phyloP scores from a whole-genome alignment of 2,113 vertebrate species.

The Caranx melampygus region DNA sequence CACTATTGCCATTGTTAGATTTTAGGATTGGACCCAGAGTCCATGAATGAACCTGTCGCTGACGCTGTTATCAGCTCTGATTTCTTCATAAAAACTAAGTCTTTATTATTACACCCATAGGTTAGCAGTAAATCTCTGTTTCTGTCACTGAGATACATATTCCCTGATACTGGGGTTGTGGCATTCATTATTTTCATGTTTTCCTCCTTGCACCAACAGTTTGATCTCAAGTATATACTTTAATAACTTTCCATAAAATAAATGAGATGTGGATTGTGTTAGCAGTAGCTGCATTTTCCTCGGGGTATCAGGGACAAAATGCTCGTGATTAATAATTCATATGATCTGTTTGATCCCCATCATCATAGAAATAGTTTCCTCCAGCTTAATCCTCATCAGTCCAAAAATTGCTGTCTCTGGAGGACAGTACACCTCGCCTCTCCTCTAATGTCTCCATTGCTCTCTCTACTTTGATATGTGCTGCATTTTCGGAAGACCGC shows the following conservation, averaged over 20 bases:
- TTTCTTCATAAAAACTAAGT: neutral
- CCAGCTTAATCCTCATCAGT: constrained; percentile 67
- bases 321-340: constrained; percentile 83
- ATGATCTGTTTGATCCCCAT: constrained; percentile 81
- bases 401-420: constrained; percentile 68
- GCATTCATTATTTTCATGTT: constrained; percentile 76
- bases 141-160: constrained; percentile 59
- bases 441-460: constrained; percentile 60
- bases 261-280: constrained; percentile 81
- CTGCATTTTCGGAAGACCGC: constrained; percentile 41
- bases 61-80: neutral
- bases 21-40: neutral
- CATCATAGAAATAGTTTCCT: constrained; percentile 77
- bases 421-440: constrained; percentile 62
- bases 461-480: constrained; percentile 50
- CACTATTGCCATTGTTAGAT: neutral
- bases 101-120: constrained; percentile 4
- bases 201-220: constrained; percentile 65
- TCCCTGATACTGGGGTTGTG: constrained; percentile 24
- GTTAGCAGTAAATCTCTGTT: constrained; percentile 52
- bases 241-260: constrained; percentile 83
- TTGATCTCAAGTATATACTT: constrained; percentile 80
- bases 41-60: neutral
- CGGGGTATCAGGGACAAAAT: constrained; percentile 74
- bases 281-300: constrained; percentile 69